phyloP scores from a whole-genome alignment of 2,113 vertebrate genomes.

The Archilochus colubris region DNA sequence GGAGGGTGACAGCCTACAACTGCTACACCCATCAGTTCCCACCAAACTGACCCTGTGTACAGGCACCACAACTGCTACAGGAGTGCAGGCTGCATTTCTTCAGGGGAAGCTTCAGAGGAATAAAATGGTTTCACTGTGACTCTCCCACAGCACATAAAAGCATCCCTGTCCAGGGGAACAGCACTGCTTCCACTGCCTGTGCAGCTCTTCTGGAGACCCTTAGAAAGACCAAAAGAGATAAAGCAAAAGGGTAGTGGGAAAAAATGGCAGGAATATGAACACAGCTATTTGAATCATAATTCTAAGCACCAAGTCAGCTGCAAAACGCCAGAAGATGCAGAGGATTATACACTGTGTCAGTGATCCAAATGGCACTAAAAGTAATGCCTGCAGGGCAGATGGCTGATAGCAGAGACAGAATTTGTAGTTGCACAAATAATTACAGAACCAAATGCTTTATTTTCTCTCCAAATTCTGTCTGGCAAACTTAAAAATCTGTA shows the following conservation, averaged over 20 bases:
- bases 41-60: neutral
- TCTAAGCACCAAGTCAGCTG: neutral
- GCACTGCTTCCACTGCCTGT: neutral
- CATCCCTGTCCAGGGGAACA: neutral
- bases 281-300: neutral
- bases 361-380: slow-evolving; percentile 16
- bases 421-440: slow-evolving; percentile 34
- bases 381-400: slow-evolving; percentile 23
- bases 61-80: neutral
- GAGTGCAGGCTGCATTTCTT: neutral
- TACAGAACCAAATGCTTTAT: slow-evolving; percentile 28
- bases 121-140: neutral
- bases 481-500: slow-evolving; percentile 15
- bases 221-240: neutral
- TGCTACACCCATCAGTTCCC: neutral
- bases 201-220: neutral
- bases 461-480: slow-evolving; percentile 20
- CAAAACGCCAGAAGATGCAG: neutral
- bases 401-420: slow-evolving; percentile 6
- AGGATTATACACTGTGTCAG: neutral
- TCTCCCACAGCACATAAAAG: neutral
- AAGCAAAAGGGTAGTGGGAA: neutral
- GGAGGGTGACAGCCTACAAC: neutral
- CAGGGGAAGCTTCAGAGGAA: neutral
- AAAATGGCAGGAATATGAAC: neutral